phyloP scores from a whole-genome alignment of 2,797 vertebrate genomes.

The Melanotaenia parkinsoni region DNA sequence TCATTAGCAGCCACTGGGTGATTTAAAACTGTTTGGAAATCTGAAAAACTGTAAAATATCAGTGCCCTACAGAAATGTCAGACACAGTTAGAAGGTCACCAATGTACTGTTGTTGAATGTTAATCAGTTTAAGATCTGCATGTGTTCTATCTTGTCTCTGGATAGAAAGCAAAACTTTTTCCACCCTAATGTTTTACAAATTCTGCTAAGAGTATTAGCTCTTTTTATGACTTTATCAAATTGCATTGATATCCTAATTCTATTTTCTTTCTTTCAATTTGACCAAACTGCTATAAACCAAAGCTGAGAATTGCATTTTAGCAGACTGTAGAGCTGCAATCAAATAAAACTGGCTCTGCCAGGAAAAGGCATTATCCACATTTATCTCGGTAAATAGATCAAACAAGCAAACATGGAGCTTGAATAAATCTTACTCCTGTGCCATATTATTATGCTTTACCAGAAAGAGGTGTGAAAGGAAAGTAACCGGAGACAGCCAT shows the following conservation, averaged over 20 bases:
- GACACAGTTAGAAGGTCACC: slow-evolving; percentile 34
- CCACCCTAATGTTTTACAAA: neutral
- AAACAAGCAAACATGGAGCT: slow-evolving; percentile 16
- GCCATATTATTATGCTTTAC: slow-evolving; percentile 41
- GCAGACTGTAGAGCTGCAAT: neutral
- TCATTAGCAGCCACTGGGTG: slow-evolving; percentile 35
- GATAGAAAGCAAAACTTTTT: neutral
- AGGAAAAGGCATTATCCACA: slow-evolving; percentile 5
- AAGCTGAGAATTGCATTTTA: neutral
- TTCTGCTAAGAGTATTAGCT: neutral
- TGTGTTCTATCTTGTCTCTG: slow-evolving; percentile 19
- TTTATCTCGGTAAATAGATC: slow-evolving; percentile 24
- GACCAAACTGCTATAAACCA: neutral
- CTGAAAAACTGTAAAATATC: slow-evolving; percentile 36
- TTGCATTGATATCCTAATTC: neutral
- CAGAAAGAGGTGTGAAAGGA: slow-evolving; percentile 45
- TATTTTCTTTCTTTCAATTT: neutral
- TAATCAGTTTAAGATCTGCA: slow-evolving; percentile 37
- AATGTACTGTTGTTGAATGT: slow-evolving; percentile 27
- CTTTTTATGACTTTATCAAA: neutral
- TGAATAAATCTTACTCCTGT: slow-evolving; percentile 18
- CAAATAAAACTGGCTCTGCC: neutral
- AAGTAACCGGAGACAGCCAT: slow-evolving; percentile 44
- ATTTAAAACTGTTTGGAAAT: slow-evolving; percentile 38
- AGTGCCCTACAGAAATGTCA: slow-evolving; percentile 56